Percentiles rank a stretch among this genome's conserved stretches.
These are phyloP conservation scores for Diaphora mendica DNA, from an alignment of 2,888 invertebrate species.

Conservation along the genomic window DNA sequence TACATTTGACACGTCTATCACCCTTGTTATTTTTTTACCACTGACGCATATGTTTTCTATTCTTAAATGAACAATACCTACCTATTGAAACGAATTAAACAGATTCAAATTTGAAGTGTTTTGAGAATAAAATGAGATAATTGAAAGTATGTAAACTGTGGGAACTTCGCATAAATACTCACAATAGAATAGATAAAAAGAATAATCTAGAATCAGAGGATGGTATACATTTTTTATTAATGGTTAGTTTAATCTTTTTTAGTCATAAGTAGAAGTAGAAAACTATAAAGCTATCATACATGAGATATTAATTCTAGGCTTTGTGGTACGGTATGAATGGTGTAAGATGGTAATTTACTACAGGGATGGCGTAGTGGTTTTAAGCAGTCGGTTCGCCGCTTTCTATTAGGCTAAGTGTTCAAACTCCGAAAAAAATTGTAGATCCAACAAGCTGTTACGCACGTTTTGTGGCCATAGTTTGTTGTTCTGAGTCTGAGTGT, in stretches of 20 bases:
- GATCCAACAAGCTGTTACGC: no score
- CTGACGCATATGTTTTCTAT: conserved; percentile 73
- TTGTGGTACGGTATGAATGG: no score
- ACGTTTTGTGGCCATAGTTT: no score
- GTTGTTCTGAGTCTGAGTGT: no score
- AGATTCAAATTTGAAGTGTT: conserved; percentile 63
- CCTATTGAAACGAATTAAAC: conserved; percentile 62
- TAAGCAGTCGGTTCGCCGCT: no score
- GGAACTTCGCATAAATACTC: not conserved
- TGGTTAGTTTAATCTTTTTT: not conserved
- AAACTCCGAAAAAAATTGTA: no score
- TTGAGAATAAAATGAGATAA: conserved; percentile 52
- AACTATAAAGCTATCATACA: not conserved
- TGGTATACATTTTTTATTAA: not conserved
- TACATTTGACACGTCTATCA: conserved; percentile 39
- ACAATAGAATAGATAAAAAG: not conserved
- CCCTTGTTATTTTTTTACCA: conserved; percentile 56
- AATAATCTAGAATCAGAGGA: not conserved
- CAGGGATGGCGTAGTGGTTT: no score
- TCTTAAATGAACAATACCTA: conserved; percentile 66
- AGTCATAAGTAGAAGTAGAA: not conserved
- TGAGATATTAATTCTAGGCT: no score
- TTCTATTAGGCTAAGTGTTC: no score
- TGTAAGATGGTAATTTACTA: no score
- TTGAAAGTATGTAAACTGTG: conserved; percentile 36